These are phyloP conservation scores for Zoroaster sp. DNA, from an alignment of 53 echinoderm and acorn worm genomes.

Conservation along the genomic window DNA sequence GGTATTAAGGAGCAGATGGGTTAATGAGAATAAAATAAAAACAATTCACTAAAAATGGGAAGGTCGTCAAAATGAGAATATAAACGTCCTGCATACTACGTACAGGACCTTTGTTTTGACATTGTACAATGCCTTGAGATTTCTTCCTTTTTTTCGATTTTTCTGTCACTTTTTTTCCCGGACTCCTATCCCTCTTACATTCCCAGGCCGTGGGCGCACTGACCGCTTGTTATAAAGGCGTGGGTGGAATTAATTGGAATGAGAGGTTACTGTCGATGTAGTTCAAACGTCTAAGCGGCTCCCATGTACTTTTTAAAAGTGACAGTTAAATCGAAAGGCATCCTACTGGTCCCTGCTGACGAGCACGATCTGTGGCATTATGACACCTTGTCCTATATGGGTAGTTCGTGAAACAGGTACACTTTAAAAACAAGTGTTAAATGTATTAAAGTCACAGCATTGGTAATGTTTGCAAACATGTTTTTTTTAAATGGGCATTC, in stretches of 20 bases:
- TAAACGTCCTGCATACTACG: too few species aligned
- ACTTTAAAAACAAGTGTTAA: too few species aligned
- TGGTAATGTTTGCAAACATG: too few species aligned
- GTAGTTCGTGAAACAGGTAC: background rate
- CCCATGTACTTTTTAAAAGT: background rate
- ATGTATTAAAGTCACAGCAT: too few species aligned
- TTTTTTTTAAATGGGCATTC: too few species aligned
- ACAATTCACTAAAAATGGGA: too few species aligned
- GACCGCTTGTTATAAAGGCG: background rate
- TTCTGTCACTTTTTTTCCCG: background rate
- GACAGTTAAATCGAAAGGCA: conserved; percentile 27
- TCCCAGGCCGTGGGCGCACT: background rate
- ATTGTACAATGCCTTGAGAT: too few species aligned
- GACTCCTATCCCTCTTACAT: background rate
- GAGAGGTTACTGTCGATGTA: background rate
- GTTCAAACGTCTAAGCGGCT: background rate
- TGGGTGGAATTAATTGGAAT: background rate
- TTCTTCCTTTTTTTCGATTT: background rate
- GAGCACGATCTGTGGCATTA: background rate
- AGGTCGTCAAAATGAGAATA: too few species aligned
- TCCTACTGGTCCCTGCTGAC: too few species aligned
- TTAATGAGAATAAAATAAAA: too few species aligned
- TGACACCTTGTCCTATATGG: background rate
- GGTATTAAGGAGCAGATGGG: too few species aligned
- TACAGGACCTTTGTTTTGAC: too few species aligned